A percentile compares a stretch with the other conserved stretches of the same genome.
Evolutionary conservation across 2,888 invertebrate genomes (phyloP).

Genomic region (Perizoma affinitatum): DNA sequence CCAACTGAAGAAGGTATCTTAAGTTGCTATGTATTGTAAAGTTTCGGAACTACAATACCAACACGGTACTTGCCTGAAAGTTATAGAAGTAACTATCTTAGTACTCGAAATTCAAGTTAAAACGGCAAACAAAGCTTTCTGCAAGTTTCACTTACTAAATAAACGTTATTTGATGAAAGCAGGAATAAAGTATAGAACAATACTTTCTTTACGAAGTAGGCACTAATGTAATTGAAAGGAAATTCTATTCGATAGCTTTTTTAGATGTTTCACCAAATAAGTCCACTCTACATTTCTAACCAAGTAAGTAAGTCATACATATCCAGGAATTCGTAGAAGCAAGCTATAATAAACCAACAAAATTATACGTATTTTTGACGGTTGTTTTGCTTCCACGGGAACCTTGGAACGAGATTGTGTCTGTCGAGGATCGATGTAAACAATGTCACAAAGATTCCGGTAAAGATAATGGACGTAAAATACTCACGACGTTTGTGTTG

Average conservation of each 20-base stretch:
- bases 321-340: background rate
- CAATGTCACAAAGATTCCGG: slow-evolving; percentile 3
- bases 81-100: slow-evolving; percentile 14
- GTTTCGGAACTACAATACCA: slow-evolving; percentile 22
- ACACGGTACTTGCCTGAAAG: slow-evolving; percentile 6
- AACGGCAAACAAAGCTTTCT: background rate
- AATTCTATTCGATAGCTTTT: no score
- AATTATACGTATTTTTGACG: slow-evolving; percentile 6
- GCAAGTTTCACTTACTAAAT: background rate
- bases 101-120: slow-evolving; percentile 8
- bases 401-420: slow-evolving; percentile 3
- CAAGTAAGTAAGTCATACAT: background rate
- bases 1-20: slow-evolving; percentile 10
- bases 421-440: slow-evolving; percentile 6
- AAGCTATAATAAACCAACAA: background rate
- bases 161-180: slow-evolving; percentile 1
- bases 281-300: background rate
- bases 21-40: slow-evolving; percentile 22
- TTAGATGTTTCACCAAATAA: no score
- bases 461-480: background rate
- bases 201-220: background rate
- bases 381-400: slow-evolving; percentile 2
- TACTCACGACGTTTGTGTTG: no score
- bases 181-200: background rate
- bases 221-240: no score